phyloP scores from a whole-genome alignment of 2,113 vertebrate species.

The Micronycteris hirsuta region DNA sequence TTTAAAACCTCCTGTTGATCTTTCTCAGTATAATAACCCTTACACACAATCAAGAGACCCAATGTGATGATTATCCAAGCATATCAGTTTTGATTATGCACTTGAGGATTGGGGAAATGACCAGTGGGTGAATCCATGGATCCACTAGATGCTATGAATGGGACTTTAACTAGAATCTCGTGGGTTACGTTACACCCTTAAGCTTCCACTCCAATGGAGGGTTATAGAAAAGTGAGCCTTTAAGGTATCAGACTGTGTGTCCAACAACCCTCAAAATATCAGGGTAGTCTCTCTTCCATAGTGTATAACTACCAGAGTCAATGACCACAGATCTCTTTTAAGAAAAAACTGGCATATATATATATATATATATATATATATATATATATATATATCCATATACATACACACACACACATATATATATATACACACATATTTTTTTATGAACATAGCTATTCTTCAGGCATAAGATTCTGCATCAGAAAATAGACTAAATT shows the following conservation, averaged over 20 bases:
- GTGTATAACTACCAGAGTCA: background rate
- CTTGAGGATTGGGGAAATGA: background rate
- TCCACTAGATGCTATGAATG: background rate
- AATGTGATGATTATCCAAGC: background rate
- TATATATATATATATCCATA: background rate
- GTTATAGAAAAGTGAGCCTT: background rate
- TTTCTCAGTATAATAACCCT: background rate
- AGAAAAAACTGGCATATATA: background rate
- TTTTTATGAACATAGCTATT: background rate
- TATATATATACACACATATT: background rate
- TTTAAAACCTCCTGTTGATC: background rate
- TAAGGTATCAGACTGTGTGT: background rate
- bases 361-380: background rate
- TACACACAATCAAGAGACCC: background rate
- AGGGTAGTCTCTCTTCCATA: background rate
- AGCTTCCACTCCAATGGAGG: background rate
- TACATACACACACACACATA: no score
- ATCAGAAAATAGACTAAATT: background rate
- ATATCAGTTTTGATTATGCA: background rate
- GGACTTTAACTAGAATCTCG: background rate
- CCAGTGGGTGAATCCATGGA: background rate
- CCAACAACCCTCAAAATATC: background rate
- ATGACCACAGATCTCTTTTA: background rate
- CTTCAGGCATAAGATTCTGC: background rate
- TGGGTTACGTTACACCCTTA: background rate